Conservation (phyloP, 2,888 invertebrate species). For the Scaptodrosophila latifasciaeformis region DNA sequence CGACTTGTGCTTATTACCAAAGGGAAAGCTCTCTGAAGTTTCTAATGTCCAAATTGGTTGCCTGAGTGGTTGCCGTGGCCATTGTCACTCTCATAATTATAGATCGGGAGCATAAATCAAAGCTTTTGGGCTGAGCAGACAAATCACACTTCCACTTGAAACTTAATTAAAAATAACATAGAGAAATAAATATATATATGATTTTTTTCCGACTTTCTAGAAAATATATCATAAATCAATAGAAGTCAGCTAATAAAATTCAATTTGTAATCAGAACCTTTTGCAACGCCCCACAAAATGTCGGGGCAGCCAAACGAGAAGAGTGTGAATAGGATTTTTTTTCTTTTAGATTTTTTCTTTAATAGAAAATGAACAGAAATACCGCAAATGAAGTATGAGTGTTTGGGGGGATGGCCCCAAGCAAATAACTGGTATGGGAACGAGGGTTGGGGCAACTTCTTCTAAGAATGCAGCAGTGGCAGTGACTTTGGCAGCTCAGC, state of each 20-base stretch:
- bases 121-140: not conserved
- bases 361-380: too few relatives aligned
- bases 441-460: slow-evolving; percentile 20
- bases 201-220: slow-evolving; percentile 25
- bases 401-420: slow-evolving; percentile 27
- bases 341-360: not conserved
- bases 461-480: slow-evolving; percentile 51
- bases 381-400: slow-evolving; percentile 54
- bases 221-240: slow-evolving; percentile 62
- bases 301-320: slow-evolving; percentile 18
- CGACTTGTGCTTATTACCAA: not conserved
- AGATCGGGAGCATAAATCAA: slow-evolving; percentile 51
- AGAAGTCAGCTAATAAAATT: slow-evolving; percentile 54
- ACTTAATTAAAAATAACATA: slow-evolving; percentile 61
- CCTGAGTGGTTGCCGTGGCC: not conserved
- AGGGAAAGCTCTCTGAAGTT: not conserved
- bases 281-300: slow-evolving; percentile 28
- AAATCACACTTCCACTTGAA: slow-evolving; percentile 37
- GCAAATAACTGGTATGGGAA: slow-evolving; percentile 4
- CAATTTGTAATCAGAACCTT: slow-evolving; percentile 60
- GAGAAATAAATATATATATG: not conserved
- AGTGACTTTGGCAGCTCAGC: not conserved
- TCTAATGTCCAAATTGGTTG: too few relatives aligned
- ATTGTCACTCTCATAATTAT: not conserved
- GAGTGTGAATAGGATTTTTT: not conserved